phyloP scores from a whole-genome alignment of 1,140 invertebrate species.

The Brevipalpus yothersi region DNA sequence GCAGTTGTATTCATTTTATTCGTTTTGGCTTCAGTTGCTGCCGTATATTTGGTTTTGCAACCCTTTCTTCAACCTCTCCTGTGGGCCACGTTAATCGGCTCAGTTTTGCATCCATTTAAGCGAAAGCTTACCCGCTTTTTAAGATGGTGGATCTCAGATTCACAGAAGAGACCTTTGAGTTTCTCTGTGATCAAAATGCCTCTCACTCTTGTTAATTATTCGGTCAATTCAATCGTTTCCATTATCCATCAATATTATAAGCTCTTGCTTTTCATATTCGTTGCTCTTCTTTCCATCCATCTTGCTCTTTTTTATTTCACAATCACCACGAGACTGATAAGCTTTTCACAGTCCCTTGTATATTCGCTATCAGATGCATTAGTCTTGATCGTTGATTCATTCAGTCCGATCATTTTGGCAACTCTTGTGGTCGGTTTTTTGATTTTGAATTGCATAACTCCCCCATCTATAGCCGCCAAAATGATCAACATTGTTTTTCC shows the following conservation, averaged over 20 bases:
- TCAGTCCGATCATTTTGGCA: neutral
- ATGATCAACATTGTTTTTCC: neutral
- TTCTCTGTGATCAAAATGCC: constrained; percentile 47
- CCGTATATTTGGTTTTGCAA: constrained; percentile 56
- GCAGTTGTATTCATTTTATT: constrained; percentile 39
- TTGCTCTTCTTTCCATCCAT: constrained; percentile 9
- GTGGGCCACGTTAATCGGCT: constrained; percentile 77
- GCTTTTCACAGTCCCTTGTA: neutral
- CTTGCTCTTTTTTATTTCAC: constrained; percentile 14
- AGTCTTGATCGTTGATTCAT: neutral
- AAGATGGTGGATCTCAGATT: constrained; percentile 33
- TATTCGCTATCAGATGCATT: neutral
- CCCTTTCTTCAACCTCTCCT: constrained; percentile 63
- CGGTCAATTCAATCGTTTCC: constrained; percentile 40
- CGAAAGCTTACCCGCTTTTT: constrained; percentile 37
- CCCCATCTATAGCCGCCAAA: neutral
- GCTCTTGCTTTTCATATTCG: constrained; percentile 14
- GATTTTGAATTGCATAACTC: neutral
- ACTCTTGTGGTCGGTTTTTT: neutral
- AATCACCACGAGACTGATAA: constrained; percentile 12
- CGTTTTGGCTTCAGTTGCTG: constrained; percentile 38
- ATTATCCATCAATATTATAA: constrained; percentile 18
- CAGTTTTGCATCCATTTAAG: constrained; percentile 69
- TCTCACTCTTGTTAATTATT: constrained; percentile 36
- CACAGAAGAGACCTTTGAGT: constrained; percentile 26